These are phyloP conservation scores for Drosophila barbarae DNA, from an alignment of 2,888 invertebrate species.

Conservation along the genomic window DNA sequence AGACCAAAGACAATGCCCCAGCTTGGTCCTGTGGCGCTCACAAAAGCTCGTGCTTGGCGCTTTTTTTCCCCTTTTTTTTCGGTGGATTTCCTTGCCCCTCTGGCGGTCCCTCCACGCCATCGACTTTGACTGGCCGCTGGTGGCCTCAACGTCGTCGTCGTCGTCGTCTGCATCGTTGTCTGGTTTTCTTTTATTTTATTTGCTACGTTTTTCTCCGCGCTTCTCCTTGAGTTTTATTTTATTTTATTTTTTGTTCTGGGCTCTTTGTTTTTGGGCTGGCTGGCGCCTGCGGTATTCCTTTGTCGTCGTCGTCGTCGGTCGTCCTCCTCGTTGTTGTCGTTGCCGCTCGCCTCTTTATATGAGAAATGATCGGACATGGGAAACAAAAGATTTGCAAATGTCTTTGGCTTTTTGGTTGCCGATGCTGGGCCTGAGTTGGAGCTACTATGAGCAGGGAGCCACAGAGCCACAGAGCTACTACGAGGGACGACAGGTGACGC, in stretches of 20 bases:
- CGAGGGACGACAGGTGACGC: constrained; percentile 65
- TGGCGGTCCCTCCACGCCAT: constrained; percentile 3
- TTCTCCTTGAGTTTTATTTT: constrained; percentile 36
- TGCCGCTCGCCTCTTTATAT: constrained; percentile 64
- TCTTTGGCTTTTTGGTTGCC: constrained; percentile 73
- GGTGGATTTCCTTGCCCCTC: neutral
- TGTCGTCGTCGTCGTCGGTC: constrained; percentile 68
- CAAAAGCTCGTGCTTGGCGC: constrained; percentile 57
- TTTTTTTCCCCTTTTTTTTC: neutral
- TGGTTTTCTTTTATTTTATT: constrained; percentile 46
- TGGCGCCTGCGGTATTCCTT: constrained; percentile 79
- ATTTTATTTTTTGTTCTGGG: constrained; percentile 6
- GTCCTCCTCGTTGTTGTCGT: constrained; percentile 19
- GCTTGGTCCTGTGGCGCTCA: constrained; percentile 42
- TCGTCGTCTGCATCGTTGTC: constrained; percentile 39
- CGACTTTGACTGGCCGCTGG: constrained; percentile 53
- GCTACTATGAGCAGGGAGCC: neutral
- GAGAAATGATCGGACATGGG: constrained; percentile 78
- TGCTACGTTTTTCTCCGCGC: constrained; percentile 47
- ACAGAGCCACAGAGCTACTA: constrained; percentile 6
- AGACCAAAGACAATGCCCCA: constrained; percentile 37
- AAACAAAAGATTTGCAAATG: constrained; percentile 78
- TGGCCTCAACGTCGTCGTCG: constrained; percentile 36
- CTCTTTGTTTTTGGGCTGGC: constrained; percentile 66
- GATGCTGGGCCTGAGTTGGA: constrained; percentile 16